These are phyloP conservation scores for Amphipyra berbera DNA, from an alignment of 2,888 invertebrate genomes.

Conservation along the genomic window DNA sequence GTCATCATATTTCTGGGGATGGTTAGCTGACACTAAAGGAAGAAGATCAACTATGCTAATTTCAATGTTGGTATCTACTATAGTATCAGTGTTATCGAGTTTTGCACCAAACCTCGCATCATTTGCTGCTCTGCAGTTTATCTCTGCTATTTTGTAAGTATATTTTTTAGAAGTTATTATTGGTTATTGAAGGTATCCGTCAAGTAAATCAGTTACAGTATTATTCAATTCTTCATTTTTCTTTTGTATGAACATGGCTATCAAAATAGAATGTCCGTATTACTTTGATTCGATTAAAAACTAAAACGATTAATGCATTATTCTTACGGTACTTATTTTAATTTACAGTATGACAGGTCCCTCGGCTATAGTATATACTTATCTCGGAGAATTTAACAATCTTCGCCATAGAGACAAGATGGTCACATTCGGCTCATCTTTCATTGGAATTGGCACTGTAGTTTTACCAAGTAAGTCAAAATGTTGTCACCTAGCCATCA, in stretches of 20 bases:
- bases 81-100: conserved; percentile 89
- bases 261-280: no score
- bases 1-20: conserved; percentile 95
- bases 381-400: conserved; percentile 90
- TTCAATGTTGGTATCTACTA: conserved; percentile 85
- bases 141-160: conserved; percentile 91
- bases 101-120: conserved; percentile 90
- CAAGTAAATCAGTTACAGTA: no score
- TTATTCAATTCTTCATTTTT: no score
- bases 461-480: conserved; percentile 86
- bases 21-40: conserved; percentile 93
- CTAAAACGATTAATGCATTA: no score
- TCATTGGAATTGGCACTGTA: conserved; percentile 87
- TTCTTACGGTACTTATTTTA: neutral
- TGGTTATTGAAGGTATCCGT: neutral
- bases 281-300: no score
- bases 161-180: neutral
- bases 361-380: conserved; percentile 90
- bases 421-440: conserved; percentile 85
- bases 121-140: conserved; percentile 90
- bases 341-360: conserved; percentile 80
- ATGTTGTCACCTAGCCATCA: neutral
- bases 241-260: no score
- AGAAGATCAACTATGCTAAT: conserved; percentile 90
- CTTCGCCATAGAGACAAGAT: conserved; percentile 83